phyloP scores from a whole-genome alignment of 2,888 invertebrate species.

The Coelopa pilipes region DNA sequence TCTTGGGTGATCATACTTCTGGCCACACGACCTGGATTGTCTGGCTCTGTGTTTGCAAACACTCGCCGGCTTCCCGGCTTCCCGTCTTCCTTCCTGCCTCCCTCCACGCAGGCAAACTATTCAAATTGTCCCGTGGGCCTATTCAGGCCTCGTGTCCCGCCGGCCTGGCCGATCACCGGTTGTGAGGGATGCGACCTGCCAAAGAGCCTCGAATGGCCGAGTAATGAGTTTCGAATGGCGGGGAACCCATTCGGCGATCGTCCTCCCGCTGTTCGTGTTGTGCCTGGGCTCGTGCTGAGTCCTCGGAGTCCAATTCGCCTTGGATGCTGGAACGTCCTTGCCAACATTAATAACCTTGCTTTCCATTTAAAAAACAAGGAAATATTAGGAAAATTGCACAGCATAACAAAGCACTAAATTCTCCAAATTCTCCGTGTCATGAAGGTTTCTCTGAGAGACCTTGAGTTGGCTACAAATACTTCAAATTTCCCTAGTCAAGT shows the following conservation, averaged over 20 bases:
- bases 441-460: no score
- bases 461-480: no score
- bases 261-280: not conserved
- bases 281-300: not conserved
- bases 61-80: not conserved
- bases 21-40: slow-evolving; percentile 30
- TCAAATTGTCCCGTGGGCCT: slow-evolving; percentile 3
- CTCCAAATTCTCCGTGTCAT: no score
- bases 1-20: slow-evolving; percentile 17
- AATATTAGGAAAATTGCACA: no score
- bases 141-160: not conserved
- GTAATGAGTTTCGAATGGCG: slow-evolving; percentile 18
- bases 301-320: no score
- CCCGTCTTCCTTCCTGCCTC: not conserved
- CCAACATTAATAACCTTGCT: no score
- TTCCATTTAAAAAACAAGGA: no score
- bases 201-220: not conserved
- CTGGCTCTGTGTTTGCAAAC: not conserved
- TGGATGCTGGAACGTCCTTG: no score
- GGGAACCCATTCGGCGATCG: not conserved
- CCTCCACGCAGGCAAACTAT: no score
- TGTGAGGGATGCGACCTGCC: not conserved
- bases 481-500: no score
- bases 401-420: no score
- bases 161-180: not conserved